phyloP scores from a whole-genome alignment of 2,113 vertebrate genomes.

The Tragelaphus scriptus region DNA sequence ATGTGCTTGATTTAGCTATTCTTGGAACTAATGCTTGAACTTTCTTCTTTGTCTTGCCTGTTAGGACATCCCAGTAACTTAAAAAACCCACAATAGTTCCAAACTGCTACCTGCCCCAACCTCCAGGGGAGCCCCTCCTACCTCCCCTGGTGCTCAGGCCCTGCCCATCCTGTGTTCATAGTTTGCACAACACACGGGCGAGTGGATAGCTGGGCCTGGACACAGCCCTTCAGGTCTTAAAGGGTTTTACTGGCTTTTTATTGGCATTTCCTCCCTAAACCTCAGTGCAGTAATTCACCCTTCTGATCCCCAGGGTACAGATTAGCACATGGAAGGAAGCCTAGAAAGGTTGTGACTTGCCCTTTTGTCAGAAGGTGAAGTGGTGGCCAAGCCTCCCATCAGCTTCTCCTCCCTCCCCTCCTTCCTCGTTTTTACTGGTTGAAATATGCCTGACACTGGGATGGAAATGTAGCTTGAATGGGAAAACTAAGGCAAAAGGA shows the following conservation, averaged over 20 bases:
- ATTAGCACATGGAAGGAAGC: neutral
- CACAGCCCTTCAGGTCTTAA: neutral
- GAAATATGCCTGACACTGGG: neutral
- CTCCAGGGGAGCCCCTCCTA: neutral
- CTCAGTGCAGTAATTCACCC: neutral
- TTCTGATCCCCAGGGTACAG: neutral
- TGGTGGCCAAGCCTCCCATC: neutral
- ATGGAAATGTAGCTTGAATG: neutral
- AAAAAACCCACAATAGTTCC: neutral
- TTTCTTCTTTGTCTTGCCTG: neutral
- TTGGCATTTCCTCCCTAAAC: neutral
- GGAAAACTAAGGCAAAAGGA: neutral
- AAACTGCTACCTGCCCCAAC: neutral
- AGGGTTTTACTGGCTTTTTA: neutral
- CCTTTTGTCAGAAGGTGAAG: neutral
- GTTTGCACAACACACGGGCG: neutral
- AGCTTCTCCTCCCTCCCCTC: neutral
- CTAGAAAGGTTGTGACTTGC: constrained; percentile 5
- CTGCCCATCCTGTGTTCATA: fast-evolving
- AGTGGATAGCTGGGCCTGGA: neutral
- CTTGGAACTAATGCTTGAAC: neutral
- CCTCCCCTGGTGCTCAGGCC: too few relatives aligned
- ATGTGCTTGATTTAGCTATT: neutral
- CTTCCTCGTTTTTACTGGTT: neutral
- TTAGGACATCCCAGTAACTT: neutral